Evolutionary conservation across 1,140 invertebrate species (phyloP).

Genomic region (Lanistes nyassanus): DNA sequence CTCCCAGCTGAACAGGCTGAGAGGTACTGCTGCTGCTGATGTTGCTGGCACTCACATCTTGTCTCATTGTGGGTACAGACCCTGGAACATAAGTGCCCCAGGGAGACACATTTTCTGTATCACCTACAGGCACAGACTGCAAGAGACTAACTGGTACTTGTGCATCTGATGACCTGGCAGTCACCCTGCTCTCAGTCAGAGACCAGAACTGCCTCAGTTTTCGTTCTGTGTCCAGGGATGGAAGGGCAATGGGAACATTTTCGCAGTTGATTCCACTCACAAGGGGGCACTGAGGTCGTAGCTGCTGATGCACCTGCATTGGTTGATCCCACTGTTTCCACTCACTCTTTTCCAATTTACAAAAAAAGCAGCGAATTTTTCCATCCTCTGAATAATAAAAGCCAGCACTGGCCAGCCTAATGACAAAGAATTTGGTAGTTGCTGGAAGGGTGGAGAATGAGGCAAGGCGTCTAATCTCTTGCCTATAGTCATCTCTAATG

Average conservation of each 20-base stretch:
- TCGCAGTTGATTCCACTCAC: conserved; percentile 20
- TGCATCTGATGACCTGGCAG: not conserved
- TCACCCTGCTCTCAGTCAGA: conserved; percentile 6
- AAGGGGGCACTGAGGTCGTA: conserved; percentile 36
- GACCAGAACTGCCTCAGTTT: conserved; percentile 8
- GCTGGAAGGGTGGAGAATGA: conserved; percentile 72
- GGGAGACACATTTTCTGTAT: not conserved
- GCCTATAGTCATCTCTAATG: not conserved
- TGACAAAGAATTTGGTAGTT: conserved; percentile 77
- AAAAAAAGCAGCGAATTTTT: conserved; percentile 39
- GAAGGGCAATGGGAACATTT: conserved; percentile 27
- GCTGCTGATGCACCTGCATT: conserved; percentile 25
- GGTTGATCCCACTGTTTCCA: conserved; percentile 37
- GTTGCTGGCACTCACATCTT: not conserved
- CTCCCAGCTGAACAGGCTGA: too few species aligned
- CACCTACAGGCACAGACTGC: not conserved
- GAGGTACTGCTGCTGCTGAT: too few species aligned
- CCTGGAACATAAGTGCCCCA: not conserved
- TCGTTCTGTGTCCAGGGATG: not conserved
- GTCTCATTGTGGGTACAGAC: not conserved
- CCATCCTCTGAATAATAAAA: conserved; percentile 35
- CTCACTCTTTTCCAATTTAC: conserved; percentile 25
- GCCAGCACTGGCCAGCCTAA: conserved; percentile 79
- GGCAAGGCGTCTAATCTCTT: conserved; percentile 69
- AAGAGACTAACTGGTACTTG: not conserved